Base-by-base conservation (phyloP, 2,113 vertebrate species). In the Ptychochromis oligacanthus region DNA sequence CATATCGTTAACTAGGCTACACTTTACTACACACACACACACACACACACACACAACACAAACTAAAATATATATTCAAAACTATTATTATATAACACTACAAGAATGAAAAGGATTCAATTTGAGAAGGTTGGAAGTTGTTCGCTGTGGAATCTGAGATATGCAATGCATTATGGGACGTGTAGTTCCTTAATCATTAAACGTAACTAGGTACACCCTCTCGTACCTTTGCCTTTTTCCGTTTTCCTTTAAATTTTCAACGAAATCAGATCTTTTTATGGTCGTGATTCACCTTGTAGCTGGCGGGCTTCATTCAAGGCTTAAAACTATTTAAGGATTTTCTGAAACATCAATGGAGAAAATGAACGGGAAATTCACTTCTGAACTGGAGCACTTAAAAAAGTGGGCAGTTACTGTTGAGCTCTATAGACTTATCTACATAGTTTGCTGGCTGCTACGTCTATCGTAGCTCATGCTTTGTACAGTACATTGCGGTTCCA, bases 271-370 rank as follows among this genome's bases (percentile, higher is more conserved):
- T 36, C 34, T 36, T 36, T 36, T 36, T 36, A 36, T 36, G 34
- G 34, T 36, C 34, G 6, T 36, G 34, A 36, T 4, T 36, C 4
- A 36, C 34, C 34, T 36, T 6, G 34, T 7, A 36, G 34, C 34
- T 36, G 34, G 6, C 6, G 4, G 34, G 34, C 34, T 36, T 4
- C 11, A 12, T 11, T 43, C 40, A 43, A 43, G 12, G 40, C 40
- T 43, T 43, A 13, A 13, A 43, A 43, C 40, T 40, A 2, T 43
- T 43, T 13, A 14, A 43, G 12, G 65, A 49, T 24, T 70, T 7
- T 49, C 40, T 49, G 10, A 70, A 49, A 7, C 2, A 0, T 70
- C 26, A 70, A 9, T 52, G 24, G 28, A 2, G 0, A 13, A 52
- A 70, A 52, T 20, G 9, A 46, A 46, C 18, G 22, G 18, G 65